Base-by-base conservation (phyloP, 2,888 invertebrate species). In the Caenorhabditis sinica region DNA sequence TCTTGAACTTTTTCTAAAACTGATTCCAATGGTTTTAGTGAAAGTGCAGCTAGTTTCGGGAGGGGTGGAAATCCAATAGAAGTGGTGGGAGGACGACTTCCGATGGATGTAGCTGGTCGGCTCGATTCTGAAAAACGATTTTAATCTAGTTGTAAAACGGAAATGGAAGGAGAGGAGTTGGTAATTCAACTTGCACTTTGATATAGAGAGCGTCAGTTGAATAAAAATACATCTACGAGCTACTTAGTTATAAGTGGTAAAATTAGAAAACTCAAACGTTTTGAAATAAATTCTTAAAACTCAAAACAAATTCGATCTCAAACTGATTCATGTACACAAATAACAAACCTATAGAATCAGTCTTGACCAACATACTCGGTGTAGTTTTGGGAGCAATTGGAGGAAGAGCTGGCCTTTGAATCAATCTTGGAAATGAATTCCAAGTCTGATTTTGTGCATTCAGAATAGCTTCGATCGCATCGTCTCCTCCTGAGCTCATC, bases 301-400 rank as follows among this genome's bases (percentile, higher is more conserved):
- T n/a, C 40, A 40, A 40, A 40, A n/a, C 8, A 53, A 23, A 53
- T n/a, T 53, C 4, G 15, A 40, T 13, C 6, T 13, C 3, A 53
- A n/a, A 11, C 25, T 11, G 28, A 6, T 28, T 56, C 13, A 1
- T 30, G 36, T 13, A n/a, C 2, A 23, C n/a, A 60, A 36, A 15
- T 0, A 17, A 79, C 63, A 20, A 49, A 79, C 79, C 79, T 79
- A 53, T 63, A 1, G 71, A 71, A 3, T 79, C 79, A 56, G 43
- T 56, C 25, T 65, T 71, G 20, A 43, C 30, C 51, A 79, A 79
- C 71, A 61, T 28, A 72, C 71, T 72, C 13, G 79, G 74, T 30
- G 81, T 74, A 5, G 81, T 74, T 61, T 82, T 82, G 5, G 81
- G 81, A 63, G 68, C 68, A 53, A 82, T 30, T 15, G 74, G 61